phyloP scores from a whole-genome alignment of 1,140 invertebrate genomes.

The Eriocheir sinensis region DNA sequence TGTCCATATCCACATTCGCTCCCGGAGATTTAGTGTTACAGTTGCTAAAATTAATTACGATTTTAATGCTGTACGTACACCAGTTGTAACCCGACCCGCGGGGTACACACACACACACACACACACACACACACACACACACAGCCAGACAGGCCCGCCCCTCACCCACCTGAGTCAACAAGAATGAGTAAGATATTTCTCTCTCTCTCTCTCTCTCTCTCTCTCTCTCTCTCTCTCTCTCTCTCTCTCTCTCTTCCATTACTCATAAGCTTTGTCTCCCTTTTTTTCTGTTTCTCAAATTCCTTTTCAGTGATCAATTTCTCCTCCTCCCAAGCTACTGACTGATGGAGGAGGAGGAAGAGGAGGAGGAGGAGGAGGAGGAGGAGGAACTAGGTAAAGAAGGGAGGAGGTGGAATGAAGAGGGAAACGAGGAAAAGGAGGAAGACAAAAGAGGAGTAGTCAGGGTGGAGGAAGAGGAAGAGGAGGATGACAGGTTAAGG shows the following conservation, averaged over 20 bases:
- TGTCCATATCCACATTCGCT: too few species aligned
- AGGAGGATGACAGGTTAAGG: not conserved
- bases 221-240: slow-evolving; percentile 7
- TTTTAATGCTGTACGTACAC: too few species aligned
- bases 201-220: slow-evolving; percentile 13
- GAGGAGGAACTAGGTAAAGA: too few species aligned
- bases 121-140: not conserved
- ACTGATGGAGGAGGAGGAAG: not conserved
- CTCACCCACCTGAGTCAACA: not conserved
- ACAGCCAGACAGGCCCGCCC: not conserved
- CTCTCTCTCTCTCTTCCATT: not conserved
- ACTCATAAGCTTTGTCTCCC: too few species aligned
- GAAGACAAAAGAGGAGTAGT: too few species aligned
- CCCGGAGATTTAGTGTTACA: too few species aligned
- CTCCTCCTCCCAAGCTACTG: too few species aligned
- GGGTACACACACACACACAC: not conserved
- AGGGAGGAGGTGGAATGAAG: not conserved
- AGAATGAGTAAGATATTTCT: slow-evolving; percentile 26
- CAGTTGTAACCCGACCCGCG: too few species aligned
- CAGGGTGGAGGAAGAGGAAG: not conserved
- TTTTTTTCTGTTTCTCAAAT: not conserved
- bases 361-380: not conserved
- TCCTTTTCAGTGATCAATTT: too few species aligned
- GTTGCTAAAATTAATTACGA: too few species aligned
- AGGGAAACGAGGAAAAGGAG: not conserved